Evolutionary conservation across 1,140 invertebrate species (phyloP), one percentile per base, ranked within the genome.

Genomic region (Apis dorsata): DNA sequence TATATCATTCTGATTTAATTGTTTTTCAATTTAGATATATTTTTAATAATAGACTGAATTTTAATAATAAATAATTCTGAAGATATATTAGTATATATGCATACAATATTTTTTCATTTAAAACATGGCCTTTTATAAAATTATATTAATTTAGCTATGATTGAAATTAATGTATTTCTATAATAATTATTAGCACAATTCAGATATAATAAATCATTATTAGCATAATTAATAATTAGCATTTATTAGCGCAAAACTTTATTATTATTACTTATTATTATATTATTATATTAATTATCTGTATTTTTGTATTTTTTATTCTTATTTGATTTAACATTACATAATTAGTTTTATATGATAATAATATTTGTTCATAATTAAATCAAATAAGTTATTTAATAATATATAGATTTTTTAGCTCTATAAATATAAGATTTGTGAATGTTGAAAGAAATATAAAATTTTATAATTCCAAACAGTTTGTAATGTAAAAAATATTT

Each of bases 41-140:
- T 85, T 44, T 88, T 75, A 73, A 84, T 10, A 59, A 85, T 74
- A 82, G 83, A 88, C 86, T 88, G 86, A 88, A 85, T 76, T 51
- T 59, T 79, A 85, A 76, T 63, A 34, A 77, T 85, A 66, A 75
- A 86, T 49, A 44, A 59, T 85, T 76, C 34, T 66, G 79, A 28
- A 21, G 13, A 51, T 77, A 49, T 55, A 81, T 65, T 70, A 57
- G 7, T 53, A 59, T n/a, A 24, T 11, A 1, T 73, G 10, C n/a
- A 34, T 69, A 62, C 60, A n/a, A 79, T 51, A 28, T 70, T 76
- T 69, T 72, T 65, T 57, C 63, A 60, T n/a, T 53, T 60, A 24
- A 28, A 65, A 83, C 2, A 63, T 57, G 59, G 72, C 76, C 55
- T 86, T 86, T 70, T 55, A 73, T 83, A 55, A 78, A 34, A 70